phyloP scores from a whole-genome alignment of 2,113 vertebrate species.

The Pangasianodon hypophthalmus region DNA sequence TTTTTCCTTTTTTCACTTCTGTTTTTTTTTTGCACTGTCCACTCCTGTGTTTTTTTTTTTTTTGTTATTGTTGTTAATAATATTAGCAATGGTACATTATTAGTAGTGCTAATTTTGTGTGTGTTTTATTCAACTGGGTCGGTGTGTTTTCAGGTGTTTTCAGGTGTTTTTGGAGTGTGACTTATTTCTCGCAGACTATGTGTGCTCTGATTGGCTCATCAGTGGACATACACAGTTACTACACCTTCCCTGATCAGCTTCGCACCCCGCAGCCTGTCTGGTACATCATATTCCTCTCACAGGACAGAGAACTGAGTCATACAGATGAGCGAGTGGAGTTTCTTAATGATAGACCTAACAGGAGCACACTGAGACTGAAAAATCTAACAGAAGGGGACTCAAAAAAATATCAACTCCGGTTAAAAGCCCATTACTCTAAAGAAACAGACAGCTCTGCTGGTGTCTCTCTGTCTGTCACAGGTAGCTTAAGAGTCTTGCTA shows the following conservation, averaged over 20 bases:
- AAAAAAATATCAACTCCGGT: not conserved
- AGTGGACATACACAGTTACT: conserved; percentile 28
- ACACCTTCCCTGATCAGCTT: not conserved
- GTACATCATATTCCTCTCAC: not conserved
- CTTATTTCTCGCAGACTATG: not conserved
- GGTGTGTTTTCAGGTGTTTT: no score
- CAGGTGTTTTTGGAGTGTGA: conserved; percentile 34
- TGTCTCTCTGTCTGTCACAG: conserved; percentile 10
- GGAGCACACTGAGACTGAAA: conserved; percentile 24
- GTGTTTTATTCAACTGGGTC: not conserved
- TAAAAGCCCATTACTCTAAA: not conserved
- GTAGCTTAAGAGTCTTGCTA: not conserved
- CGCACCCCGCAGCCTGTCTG: not conserved
- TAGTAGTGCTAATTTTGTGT: no score
- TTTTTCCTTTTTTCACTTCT: not conserved
- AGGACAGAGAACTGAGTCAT: not conserved
- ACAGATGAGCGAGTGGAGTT: not conserved
- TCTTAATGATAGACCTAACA: not conserved
- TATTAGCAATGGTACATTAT: no score
- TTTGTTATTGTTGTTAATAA: no score
- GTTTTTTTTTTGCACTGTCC: no score
- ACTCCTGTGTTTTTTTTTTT: no score
- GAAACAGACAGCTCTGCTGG: not conserved
- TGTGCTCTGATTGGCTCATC: conserved; percentile 34
- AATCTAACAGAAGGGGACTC: not conserved